These are phyloP conservation scores for Telmatochromis sp. DNA, from an alignment of 2,113 vertebrate species.

Conservation along the genomic window DNA sequence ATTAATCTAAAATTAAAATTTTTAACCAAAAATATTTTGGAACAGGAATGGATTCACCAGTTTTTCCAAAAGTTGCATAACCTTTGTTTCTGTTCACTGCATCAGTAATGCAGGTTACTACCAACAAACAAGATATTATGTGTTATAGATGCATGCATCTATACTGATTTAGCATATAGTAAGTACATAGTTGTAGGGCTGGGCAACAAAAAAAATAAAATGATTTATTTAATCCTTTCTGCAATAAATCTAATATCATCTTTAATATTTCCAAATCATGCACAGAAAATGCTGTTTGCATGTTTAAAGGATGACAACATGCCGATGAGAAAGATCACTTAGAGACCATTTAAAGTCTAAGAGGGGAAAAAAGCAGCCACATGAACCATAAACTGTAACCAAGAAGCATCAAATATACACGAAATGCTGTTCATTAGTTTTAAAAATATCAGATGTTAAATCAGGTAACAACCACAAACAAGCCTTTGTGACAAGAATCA, in stretches of 20 bases:
- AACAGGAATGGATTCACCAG: not conserved
- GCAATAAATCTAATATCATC: not conserved
- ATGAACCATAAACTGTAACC: not conserved
- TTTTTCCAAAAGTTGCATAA: not conserved
- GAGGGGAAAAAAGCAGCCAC: rapidly evolving
- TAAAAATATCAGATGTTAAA: not conserved
- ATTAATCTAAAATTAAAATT: not conserved
- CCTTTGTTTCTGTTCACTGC: not conserved
- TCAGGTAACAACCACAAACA: not conserved
- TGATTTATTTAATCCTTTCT: not conserved
- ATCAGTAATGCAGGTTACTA: not conserved
- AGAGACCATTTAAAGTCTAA: not conserved
- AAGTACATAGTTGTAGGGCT: not conserved
- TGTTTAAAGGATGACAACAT: not conserved
- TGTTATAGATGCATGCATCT: not conserved
- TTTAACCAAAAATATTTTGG: not conserved
- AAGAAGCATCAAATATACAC: not conserved
- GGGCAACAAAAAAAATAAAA: not conserved
- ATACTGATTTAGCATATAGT: not conserved
- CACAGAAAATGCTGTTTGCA: not conserved
- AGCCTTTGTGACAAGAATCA: not conserved
- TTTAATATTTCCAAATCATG: not conserved
- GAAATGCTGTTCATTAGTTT: not conserved
- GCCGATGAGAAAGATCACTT: not conserved
- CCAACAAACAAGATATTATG: not conserved